Evolutionary conservation across 2,888 invertebrate species (phyloP).

Genomic region (Glomeris marginata): DNA sequence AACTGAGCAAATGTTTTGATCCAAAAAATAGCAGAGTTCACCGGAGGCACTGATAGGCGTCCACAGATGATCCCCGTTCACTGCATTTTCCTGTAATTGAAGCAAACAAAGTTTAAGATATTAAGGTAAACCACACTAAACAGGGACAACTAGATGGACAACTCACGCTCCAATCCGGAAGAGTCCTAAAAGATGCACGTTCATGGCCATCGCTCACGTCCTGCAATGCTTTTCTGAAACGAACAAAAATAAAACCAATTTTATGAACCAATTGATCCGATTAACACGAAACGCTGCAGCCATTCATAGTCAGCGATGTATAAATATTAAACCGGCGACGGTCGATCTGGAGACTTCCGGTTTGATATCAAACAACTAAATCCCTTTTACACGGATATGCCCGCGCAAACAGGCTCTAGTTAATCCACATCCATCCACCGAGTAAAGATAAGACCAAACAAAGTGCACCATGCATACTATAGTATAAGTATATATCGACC

Average conservation of each 20-base stretch:
- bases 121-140: constrained; percentile 2
- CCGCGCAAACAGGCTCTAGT: no score
- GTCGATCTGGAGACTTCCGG: no score
- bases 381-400: no score
- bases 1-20: constrained; percentile 74
- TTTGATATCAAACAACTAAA: no score
- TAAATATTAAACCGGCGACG: no score
- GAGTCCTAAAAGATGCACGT: constrained; percentile 32
- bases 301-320: no score
- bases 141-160: neutral
- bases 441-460: no score
- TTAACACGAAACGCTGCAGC: neutral
- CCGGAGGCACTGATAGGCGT: constrained; percentile 79
- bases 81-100: constrained; percentile 45
- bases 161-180: constrained; percentile 61
- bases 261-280: no score
- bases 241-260: constrained; percentile 11
- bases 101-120: constrained; percentile 5
- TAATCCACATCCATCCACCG: no score
- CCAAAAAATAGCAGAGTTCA: constrained; percentile 75
- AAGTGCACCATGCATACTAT: no score
- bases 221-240: constrained; percentile 20
- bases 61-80: constrained; percentile 88
- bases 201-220: constrained; percentile 21
- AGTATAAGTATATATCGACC: no score